phyloP scores from a whole-genome alignment of 2,113 vertebrate genomes.

The Tetraodon nigroviridis region DNA sequence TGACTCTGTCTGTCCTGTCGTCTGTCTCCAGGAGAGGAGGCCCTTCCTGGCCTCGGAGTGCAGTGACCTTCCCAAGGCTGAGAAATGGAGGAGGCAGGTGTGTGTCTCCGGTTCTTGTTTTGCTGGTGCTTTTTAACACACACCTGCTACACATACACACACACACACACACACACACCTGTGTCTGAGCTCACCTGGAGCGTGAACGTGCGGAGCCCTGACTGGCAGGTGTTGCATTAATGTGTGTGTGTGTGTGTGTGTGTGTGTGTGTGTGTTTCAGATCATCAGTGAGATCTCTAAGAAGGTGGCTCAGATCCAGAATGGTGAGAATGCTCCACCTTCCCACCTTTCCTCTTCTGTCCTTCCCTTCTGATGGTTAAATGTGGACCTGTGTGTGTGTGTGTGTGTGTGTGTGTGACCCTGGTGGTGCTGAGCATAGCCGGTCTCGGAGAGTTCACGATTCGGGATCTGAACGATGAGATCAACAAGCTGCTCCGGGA shows the following conservation, averaged over 20 bases:
- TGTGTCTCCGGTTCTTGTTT: neutral
- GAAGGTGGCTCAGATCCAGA: slow-evolving; percentile 98
- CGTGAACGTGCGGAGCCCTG: too few species aligned
- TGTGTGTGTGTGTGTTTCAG: slow-evolving; percentile 66
- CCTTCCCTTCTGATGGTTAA: too few species aligned
- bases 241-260: neutral
- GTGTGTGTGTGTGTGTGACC: neutral
- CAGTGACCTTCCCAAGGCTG: slow-evolving; percentile 91
- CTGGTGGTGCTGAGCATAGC: slow-evolving; percentile 64
- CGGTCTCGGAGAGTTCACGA: slow-evolving; percentile 94
- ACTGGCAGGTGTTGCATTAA: neutral
- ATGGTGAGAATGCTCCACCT: slow-evolving; percentile 77
- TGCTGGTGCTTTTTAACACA: too few species aligned
- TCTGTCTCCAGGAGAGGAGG: slow-evolving; percentile 81
- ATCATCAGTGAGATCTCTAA: slow-evolving; percentile 99
- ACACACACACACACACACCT: too few species aligned
- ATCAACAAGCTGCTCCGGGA: slow-evolving; percentile 98
- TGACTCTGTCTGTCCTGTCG: too few species aligned
- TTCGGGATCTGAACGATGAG: slow-evolving; percentile 95
- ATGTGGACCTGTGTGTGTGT: neutral
- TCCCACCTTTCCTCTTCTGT: too few species aligned
- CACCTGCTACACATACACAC: too few species aligned
- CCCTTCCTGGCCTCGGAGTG: slow-evolving; percentile 96
- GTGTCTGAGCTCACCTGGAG: too few species aligned
- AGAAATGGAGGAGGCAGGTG: slow-evolving; percentile 97